Conservation (phyloP, 2,888 invertebrate species). For the Cephus spinipes region DNA sequence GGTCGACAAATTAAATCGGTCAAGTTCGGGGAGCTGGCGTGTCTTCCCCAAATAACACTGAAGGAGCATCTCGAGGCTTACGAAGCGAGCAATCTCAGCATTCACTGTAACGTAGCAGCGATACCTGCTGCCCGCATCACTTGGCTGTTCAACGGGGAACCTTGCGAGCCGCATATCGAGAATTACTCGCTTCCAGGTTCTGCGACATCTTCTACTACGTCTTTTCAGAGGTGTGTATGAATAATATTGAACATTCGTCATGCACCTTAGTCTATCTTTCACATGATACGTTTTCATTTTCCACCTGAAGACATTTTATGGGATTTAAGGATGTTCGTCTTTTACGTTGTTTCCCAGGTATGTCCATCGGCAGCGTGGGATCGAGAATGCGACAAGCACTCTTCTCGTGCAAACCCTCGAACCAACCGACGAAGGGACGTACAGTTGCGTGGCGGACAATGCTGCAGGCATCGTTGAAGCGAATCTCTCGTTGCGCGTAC, state of each 20-base stretch:
- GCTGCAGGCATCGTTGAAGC: slow-evolving; percentile 83
- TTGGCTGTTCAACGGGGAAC: slow-evolving; percentile 86
- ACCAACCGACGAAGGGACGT: slow-evolving; percentile 81
- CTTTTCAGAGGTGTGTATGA: not conserved
- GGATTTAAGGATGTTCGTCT: too few species aligned
- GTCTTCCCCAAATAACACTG: slow-evolving; percentile 82
- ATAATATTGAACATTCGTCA: not conserved
- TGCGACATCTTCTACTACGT: slow-evolving; percentile 13
- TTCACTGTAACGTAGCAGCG: slow-evolving; percentile 84
- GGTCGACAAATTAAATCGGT: slow-evolving; percentile 78
- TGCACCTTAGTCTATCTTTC: too few species aligned
- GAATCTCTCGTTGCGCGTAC: slow-evolving; percentile 84
- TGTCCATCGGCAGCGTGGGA: slow-evolving; percentile 50
- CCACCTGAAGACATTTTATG: too few species aligned
- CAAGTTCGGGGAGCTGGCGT: slow-evolving; percentile 80
- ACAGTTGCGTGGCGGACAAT: slow-evolving; percentile 88
- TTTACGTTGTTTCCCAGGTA: slow-evolving; percentile 39
- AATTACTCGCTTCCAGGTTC: slow-evolving; percentile 43
- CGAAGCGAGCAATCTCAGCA: slow-evolving; percentile 84
- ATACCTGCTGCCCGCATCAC: slow-evolving; percentile 83
- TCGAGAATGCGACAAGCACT: slow-evolving; percentile 50
- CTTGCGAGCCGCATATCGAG: slow-evolving; percentile 78
- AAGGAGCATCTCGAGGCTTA: slow-evolving; percentile 82
- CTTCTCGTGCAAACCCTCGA: slow-evolving; percentile 53
- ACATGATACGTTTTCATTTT: too few species aligned